Percentiles rank a stretch among this genome's conserved stretches.
Evolutionary conservation across 2,888 invertebrate genomes (phyloP).

Genomic region (Ichneumoninae sp.): DNA sequence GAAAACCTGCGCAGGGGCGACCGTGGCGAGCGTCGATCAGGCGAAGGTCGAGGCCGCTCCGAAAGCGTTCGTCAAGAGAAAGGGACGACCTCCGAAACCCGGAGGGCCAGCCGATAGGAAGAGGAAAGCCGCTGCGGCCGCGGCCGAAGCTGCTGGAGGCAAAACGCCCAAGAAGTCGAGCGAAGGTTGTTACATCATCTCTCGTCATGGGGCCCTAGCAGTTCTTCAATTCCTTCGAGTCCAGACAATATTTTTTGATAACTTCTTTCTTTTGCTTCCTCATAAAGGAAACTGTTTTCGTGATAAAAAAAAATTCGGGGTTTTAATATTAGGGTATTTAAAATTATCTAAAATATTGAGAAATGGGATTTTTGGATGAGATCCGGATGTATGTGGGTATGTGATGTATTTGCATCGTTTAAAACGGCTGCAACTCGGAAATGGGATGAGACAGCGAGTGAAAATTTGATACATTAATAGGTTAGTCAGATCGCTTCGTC

Average conservation of each 20-base stretch:
- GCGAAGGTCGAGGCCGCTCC: conserved; percentile 55
- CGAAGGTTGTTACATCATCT: conserved; percentile 77
- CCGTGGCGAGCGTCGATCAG: conserved; percentile 34
- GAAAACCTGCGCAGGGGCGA: conserved; percentile 28
- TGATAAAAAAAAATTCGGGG: not conserved
- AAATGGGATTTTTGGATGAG: no score
- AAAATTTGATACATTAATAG: no score
- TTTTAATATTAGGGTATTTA: no score
- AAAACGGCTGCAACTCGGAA: no score
- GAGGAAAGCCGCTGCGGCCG: conserved; percentile 83
- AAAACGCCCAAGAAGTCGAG: conserved; percentile 83
- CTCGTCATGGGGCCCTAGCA: not conserved
- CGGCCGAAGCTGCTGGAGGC: conserved; percentile 72
- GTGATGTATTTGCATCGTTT: no score
- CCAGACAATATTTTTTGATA: not conserved
- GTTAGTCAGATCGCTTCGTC: no score
- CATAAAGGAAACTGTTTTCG: not conserved
- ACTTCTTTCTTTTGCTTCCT: not conserved
- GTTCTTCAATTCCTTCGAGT: not conserved
- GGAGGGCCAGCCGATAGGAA: conserved; percentile 83
- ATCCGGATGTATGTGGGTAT: no score
- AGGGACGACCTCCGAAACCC: conserved; percentile 84
- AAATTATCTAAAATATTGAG: no score
- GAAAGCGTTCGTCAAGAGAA: conserved; percentile 79
- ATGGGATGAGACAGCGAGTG: no score